Evolutionary conservation across 2,113 vertebrate genomes (phyloP).

Genomic region (Oreochromis tanganicae): DNA sequence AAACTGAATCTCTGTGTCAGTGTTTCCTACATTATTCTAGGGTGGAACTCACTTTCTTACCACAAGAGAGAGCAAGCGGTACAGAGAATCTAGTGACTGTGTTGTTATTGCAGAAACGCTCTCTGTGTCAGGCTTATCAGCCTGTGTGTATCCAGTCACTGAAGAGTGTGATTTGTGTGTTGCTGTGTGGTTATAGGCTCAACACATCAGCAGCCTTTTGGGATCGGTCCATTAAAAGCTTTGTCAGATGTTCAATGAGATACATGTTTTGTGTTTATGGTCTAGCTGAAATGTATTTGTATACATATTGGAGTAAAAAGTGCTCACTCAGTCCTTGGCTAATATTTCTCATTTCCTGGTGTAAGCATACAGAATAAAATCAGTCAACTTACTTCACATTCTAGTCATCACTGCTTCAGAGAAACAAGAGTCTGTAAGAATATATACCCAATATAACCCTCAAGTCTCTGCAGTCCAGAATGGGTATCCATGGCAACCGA

Average conservation of each 20-base stretch:
- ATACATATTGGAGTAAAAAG: not conserved
- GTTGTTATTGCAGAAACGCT: not conserved
- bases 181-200: not conserved
- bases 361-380: not conserved
- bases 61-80: slow-evolving; percentile 29
- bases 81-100: not conserved
- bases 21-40: not conserved
- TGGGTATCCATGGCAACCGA: slow-evolving; percentile 41
- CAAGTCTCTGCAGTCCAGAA: not conserved
- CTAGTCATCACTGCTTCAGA: not conserved
- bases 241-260: not conserved
- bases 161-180: not conserved
- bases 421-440: not conserved
- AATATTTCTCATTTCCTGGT: not conserved
- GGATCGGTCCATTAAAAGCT: not conserved
- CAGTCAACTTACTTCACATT: not conserved
- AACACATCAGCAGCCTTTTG: not conserved
- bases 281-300: not conserved
- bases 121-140: not conserved
- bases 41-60: not conserved
- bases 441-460: not conserved
- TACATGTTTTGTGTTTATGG: rapidly evolving
- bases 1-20: not conserved
- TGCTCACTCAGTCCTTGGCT: not conserved
- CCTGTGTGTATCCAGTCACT: not conserved